Evolutionary conservation across 2,113 vertebrate species (phyloP).

Genomic region (Cyphomyrus plagiostoma): DNA sequence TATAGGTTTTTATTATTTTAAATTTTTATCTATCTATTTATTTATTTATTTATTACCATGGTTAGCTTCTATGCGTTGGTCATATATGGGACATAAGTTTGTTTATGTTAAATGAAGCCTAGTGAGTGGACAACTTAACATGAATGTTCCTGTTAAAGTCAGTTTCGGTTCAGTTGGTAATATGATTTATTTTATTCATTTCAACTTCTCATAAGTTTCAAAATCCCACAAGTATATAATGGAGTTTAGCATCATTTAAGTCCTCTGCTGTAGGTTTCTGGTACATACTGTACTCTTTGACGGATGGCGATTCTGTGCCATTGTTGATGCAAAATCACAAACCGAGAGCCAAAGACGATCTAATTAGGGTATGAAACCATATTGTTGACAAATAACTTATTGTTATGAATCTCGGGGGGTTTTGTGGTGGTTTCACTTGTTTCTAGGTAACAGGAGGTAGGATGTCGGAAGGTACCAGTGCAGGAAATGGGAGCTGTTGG

Average conservation of each 20-base stretch:
- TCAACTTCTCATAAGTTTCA: neutral
- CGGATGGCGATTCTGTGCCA: neutral
- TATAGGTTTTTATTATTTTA: neutral
- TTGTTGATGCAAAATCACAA: neutral
- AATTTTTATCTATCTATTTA: neutral
- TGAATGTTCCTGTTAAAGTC: neutral
- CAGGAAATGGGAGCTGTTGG: neutral
- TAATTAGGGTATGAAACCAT: neutral
- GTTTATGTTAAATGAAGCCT: neutral
- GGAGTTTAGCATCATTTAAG: neutral
- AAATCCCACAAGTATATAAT: neutral
- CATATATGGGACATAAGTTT: neutral
- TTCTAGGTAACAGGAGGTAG: neutral
- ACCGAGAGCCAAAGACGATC: neutral
- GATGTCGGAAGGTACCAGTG: neutral
- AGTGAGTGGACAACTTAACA: neutral
- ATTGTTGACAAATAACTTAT: neutral
- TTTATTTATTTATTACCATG: neutral
- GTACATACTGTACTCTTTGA: neutral
- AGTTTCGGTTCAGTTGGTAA: neutral
- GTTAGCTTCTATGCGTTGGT: neutral
- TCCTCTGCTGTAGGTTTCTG: neutral
- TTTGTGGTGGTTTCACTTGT: neutral
- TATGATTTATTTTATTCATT: neutral
- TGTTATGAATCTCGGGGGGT: neutral